Evolutionary conservation across 2,888 invertebrate genomes (phyloP), one percentile per base, ranked within the genome.

Genomic region (Ectemnius cavifrons): DNA sequence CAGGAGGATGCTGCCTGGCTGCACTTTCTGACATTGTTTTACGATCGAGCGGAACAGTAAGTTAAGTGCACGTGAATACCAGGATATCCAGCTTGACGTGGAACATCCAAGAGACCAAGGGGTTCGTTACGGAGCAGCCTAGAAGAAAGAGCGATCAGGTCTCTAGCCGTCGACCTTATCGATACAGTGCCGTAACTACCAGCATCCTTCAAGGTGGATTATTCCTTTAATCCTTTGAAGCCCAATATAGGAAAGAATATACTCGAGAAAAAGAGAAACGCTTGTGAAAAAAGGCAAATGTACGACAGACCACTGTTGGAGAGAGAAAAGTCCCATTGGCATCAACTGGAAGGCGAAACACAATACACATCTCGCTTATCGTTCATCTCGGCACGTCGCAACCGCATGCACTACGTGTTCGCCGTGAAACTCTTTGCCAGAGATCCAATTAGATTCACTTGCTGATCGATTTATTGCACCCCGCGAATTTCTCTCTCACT

Each of bases 351-450:
- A 63, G 65, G 66, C 63, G 68, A 67, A 77, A 79, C 77, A 67
- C 67, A 73, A 75, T 81, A 79, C 52, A 52, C 52, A 37, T 81
- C 69, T 76, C 75, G 83, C 75, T 83, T 81, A 80, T 83, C 77
- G 78, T 65, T 18, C 65, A 67, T 71, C 66, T 76, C 66, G 65
- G 60, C 76, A 65, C 66, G 64, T 63, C 67, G 65, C 37, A 37
- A 6, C 37, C 37, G 37, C 37, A 37, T 37, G 37, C 28, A 59
- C 61, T 52, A 28, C 62, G 46, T 64, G 71, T 77, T 63, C 67
- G 68, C n/a, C 57, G 67, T 37, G 52, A 4, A 49, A 56, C 47
- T 67, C 52, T 23, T 62, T 65, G 59, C 63, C 66, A 23, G 60
- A 60, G 52, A 59, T 71, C 75, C 75, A 79, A 78, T 79, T 79